Base-by-base conservation (phyloP, 2,113 vertebrate species). In the Tympanuchus pallidicinctus region DNA sequence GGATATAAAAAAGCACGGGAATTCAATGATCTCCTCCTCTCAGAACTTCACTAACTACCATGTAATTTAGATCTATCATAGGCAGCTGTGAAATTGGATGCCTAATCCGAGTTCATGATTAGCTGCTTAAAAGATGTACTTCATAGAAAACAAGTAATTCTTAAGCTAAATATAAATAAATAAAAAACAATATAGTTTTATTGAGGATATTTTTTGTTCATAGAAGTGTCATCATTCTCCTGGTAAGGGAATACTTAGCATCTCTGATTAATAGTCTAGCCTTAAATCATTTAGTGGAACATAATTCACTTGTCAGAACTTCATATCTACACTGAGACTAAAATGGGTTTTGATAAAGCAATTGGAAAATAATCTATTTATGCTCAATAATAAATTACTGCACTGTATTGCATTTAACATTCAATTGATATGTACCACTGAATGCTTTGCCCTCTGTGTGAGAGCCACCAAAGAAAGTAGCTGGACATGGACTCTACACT, bases 381-480 rank as follows among this genome's bases (percentile, higher is more conserved):
- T 86, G 54, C 40, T 57, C 57, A 42, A 25, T 70, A 90, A 78
- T 28, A 88, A 96, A 81, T 54, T 90, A 59, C 59, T 92, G 75
- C 86, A 82, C 89, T 89, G 87, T 42, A 59, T 76, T 36, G 38
- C 82, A 43, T 93, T 92, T 94, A 88, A 67, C 45, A 87, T 54
- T 57, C 50, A 85, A 69, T 21, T 34, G 88, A 47, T 42, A 67
- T 2, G 4, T 11, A 6, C 42, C 81, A 86, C 60, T 77, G 80
- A 79, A 89, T 42, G 27, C 70, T 66, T 42, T 80, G 47, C 50
- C 75, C 50, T 12, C 82, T 88, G n/a, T 63, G 25, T 84, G 61
- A 82, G 88, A 86, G 75, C 38, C 92, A 86, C 80, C 2, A 2
- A 86, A 88, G 86, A 92, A 95, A 92, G 50, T 11, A 54, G 28